These are phyloP conservation scores for Beroe ovata DNA, from an alignment of 37 sponge, comb jelly and placozoan genomes.

Conservation along the genomic window DNA sequence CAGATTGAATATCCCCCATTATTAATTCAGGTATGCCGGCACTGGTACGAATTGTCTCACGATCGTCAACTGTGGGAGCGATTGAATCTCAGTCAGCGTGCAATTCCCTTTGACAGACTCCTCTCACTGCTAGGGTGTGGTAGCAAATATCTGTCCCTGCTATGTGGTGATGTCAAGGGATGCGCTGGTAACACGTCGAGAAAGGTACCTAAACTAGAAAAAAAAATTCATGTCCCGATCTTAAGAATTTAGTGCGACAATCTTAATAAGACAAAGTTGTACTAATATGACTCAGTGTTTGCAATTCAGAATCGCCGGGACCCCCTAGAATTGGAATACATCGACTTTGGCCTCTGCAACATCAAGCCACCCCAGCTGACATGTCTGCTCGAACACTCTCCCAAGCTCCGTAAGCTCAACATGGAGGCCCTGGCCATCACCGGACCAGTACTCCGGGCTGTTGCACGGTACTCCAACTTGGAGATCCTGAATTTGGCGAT, in stretches of 20 bases:
- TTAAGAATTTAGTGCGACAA: too few species aligned
- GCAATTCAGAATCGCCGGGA: neutral
- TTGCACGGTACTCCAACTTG: constrained; percentile 2
- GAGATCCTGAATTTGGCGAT: constrained; percentile 39
- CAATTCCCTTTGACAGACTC: constrained; percentile 24
- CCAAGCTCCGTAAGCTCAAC: constrained; percentile 42
- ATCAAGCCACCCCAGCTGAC: constrained; percentile 18
- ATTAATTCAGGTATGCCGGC: constrained; percentile 51
- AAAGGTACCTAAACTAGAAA: constrained; percentile 11
- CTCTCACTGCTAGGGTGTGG: constrained; percentile 27
- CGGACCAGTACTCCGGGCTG: neutral
- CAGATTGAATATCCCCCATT: neutral
- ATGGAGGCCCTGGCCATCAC: constrained; percentile 9
- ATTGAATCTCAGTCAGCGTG: constrained; percentile 5
- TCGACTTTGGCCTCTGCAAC: constrained; percentile 44
- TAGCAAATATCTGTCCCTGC: constrained; percentile 18
- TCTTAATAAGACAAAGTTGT: too few species aligned
- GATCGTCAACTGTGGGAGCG: constrained; percentile 18
- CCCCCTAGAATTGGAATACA: neutral
- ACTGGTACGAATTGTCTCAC: constrained; percentile 30
- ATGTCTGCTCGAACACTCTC: constrained; percentile 30
- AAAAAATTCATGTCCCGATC: too few species aligned
- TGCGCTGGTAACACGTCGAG: neutral
- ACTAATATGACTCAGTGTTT: neutral
- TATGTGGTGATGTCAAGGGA: constrained; percentile 36